phyloP scores from a whole-genome alignment of 2,888 invertebrate species.

The Lamellibrachia columna region DNA sequence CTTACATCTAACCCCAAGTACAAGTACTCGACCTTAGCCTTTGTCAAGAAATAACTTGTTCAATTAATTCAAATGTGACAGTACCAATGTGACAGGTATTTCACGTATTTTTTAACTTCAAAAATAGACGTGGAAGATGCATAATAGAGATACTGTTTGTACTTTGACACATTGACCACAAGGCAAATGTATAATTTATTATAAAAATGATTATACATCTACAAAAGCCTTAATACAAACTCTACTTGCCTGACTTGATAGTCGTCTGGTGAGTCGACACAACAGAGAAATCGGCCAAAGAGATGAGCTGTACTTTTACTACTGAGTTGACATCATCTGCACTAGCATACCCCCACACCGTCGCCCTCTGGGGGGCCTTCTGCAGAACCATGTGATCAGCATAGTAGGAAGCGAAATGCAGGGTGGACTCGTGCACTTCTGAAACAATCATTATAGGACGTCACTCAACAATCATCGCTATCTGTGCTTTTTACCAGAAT shows the following conservation, averaged over 20 bases:
- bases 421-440: neutral
- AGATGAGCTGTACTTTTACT: neutral
- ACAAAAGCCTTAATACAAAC: neutral
- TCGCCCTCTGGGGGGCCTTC: slow-evolving; percentile 31
- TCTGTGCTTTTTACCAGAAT: neutral
- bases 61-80: no score
- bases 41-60: no score
- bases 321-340: slow-evolving; percentile 23
- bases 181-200: no score
- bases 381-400: slow-evolving; percentile 39
- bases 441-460: neutral
- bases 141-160: no score
- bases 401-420: slow-evolving; percentile 35
- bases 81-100: no score
- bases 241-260: neutral
- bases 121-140: no score
- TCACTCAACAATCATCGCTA: neutral
- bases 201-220: no score
- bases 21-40: no score
- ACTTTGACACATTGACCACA: no score
- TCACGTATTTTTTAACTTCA: no score
- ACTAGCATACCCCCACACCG: slow-evolving; percentile 36
- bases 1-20: no score
- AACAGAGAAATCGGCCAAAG: neutral
- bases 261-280: neutral